Base-by-base conservation (phyloP, 2,888 invertebrate genomes). In the Metallyticus violacea region DNA sequence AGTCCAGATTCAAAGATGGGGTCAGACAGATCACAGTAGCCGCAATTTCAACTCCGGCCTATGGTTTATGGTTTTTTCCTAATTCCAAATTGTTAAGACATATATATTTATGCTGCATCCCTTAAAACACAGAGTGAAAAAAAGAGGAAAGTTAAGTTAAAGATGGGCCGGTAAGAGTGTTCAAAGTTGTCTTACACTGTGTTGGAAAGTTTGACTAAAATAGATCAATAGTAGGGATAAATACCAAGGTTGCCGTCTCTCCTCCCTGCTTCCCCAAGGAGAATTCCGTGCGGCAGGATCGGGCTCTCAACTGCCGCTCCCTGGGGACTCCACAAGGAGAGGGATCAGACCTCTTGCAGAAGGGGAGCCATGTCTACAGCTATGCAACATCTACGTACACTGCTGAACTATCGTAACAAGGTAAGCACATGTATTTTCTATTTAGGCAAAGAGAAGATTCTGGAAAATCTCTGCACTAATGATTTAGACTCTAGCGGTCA, bases 231-330 rank as follows among this genome's bases (percentile, higher is more conserved):
- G 83, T 29, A 27, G 29, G 30, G 83, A 83, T 83, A 86, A 86
- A 83, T 77, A 25, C 77, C 79, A 77, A 79, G 80, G 78, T 85
- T 85, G 28, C 85, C 62, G 40, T 27, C 30, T 76, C 80, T 79
- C 85, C 40, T 85, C 62, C 25, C 80, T 81, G 15, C 40, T 28
- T 86, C 86, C 86, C 86, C 28, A 86, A 77, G 86, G 86, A 86
- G 81, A 62, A 77, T 40, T 76, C 82, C 29, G 77, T 83, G 83
- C 79, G 79, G 83, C 62, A 30, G 40, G 77, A 78, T 86, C 86
- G 83, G 79, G 86, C 77, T 86, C 86, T 83, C 83, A 83, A 86
- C 83, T 86, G 82, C 26, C 82, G 62, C 79, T 86, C 86, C 86
- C 86, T 62, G 79, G 86, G 86, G 78, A 62, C 82, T n/a, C 83